A percentile compares a stretch with the other conserved stretches of the same genome.
These are phyloP conservation scores for Eupithecia tripunctaria DNA, from an alignment of 2,888 invertebrate genomes.

Conservation along the genomic window DNA sequence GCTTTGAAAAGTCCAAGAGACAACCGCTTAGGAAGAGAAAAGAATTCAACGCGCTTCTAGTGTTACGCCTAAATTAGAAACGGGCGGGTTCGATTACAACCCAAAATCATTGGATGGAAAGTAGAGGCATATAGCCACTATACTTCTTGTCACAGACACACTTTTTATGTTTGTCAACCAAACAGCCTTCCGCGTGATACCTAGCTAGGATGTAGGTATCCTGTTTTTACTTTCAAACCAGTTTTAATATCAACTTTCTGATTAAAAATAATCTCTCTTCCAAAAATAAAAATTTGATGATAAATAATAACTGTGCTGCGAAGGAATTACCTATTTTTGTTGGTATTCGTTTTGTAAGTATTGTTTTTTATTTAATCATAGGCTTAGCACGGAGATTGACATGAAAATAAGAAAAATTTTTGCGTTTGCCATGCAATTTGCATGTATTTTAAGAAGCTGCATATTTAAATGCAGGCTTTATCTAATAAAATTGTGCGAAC, in stretches of 20 bases:
- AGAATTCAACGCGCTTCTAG: neutral
- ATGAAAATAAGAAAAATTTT: neutral
- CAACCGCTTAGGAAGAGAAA: neutral
- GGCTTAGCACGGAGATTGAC: neutral
- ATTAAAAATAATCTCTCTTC: neutral
- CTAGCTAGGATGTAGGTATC: neutral
- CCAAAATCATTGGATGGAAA: constrained; percentile 1
- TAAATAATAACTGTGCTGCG: neutral
- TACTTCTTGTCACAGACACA: neutral
- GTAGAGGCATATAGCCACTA: neutral
- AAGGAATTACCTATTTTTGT: neutral
- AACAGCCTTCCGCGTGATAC: neutral
- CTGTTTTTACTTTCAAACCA: neutral
- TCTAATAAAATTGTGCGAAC: neutral
- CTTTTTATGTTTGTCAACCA: neutral
- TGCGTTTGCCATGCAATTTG: neutral
- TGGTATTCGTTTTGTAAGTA: neutral
- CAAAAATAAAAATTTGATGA: neutral
- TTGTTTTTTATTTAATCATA: neutral
- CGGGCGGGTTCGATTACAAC: neutral
- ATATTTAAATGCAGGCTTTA: neutral
- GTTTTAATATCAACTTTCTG: constrained; percentile 1
- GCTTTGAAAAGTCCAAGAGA: neutral
- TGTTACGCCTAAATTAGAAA: neutral
- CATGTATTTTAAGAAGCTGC: neutral